Base-by-base conservation (phyloP, 2,797 vertebrate genomes). In the Hydrolagus colliei region DNA sequence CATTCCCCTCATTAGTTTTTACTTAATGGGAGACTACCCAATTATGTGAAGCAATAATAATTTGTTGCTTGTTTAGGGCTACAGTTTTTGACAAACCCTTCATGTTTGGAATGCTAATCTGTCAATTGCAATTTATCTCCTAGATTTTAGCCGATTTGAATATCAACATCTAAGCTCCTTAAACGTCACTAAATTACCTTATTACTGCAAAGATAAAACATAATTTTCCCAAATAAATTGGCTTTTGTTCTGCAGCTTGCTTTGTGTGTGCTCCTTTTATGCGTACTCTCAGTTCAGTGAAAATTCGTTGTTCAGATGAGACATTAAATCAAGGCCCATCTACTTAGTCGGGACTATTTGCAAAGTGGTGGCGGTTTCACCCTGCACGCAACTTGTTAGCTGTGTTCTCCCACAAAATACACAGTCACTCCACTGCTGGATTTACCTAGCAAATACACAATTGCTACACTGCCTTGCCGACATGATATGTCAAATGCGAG, bases 101-200 rank as follows among this genome's bases (percentile, higher is more conserved):
- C 52, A 77, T 9, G 68, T 68, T 84, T 71, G 63, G 41, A 9
- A 84, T 4, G 71, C 16, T 84, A 68, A 71, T 71, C 79, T 84
- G 22, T 71, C n/a, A 71, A 71, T 84, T 41, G 65, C 52, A 84
- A 41, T 84, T 84, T 84, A 84, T 68, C 79, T n/a, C 41, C 62
- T 32, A 20, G 79, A 84, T 32, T 41, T 20, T 52, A n/a, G 32
- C 32, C 9, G 13, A 71, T 68, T 18, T 82, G 10, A 82, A 35
- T 82, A 82, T n/a, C 32, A 67, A 68, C 41, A 35, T 67, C 2
- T 82, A 82, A 82, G 63, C 79, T 68, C 63, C 32, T 68, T 35
- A 52, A 71, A 32, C 18, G 35, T 27, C 65, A 71, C 65, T 84
- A 52, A 65, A 84, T 52, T 52, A 52, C 79, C 41, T 41, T 71